phyloP scores from a whole-genome alignment of 1,140 invertebrate species.

The Rhagoletis pomonella region DNA sequence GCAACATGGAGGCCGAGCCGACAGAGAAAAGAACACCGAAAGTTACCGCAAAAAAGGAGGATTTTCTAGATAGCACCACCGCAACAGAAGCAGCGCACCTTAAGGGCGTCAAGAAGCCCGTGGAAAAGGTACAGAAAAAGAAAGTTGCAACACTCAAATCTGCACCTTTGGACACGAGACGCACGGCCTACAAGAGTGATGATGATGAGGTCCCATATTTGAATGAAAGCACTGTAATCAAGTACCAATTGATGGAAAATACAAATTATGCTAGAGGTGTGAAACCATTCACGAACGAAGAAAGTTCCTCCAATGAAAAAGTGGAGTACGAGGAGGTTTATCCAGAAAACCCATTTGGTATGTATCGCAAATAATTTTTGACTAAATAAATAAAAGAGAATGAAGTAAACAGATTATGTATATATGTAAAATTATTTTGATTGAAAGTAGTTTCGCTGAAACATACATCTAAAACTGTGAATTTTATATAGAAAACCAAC shows the following conservation, averaged over 20 bases:
- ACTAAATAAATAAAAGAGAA: neutral
- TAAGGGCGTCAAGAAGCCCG: neutral
- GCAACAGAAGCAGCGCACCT: neutral
- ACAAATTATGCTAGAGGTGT: slow-evolving; percentile 56
- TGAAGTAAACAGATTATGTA: neutral
- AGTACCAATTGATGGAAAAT: slow-evolving; percentile 66
- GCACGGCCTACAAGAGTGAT: slow-evolving; percentile 42
- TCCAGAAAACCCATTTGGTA: slow-evolving; percentile 44
- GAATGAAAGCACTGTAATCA: slow-evolving; percentile 68
- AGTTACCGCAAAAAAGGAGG: neutral
- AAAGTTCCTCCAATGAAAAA: slow-evolving; percentile 54
- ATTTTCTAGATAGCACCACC: neutral
- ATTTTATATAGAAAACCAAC: slow-evolving; percentile 42
- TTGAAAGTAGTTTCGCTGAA: neutral
- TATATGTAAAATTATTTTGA: neutral
- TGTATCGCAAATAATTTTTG: neutral
- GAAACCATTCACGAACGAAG: slow-evolving; percentile 16
- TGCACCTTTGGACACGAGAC: slow-evolving; percentile 65
- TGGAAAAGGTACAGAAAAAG: slow-evolving; percentile 61
- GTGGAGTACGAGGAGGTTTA: slow-evolving; percentile 53
- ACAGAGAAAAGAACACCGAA: neutral
- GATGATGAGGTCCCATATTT: slow-evolving; percentile 71
- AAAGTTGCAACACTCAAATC: slow-evolving; percentile 68
- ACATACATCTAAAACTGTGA: neutral
- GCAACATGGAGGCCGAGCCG: neutral